phyloP scores from a whole-genome alignment of 1,140 invertebrate genomes.

The Copidosoma floridanum region DNA sequence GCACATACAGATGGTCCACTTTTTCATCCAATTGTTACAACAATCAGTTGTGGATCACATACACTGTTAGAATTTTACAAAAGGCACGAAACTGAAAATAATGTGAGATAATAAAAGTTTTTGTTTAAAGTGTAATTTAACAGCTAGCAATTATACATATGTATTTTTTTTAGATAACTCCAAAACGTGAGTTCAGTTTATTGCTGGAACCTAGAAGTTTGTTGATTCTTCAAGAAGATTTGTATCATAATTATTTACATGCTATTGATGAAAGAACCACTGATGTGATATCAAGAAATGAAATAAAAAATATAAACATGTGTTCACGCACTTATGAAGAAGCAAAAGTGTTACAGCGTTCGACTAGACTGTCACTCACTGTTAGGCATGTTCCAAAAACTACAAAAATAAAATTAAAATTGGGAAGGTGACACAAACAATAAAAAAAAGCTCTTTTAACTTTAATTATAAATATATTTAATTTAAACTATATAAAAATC shows the following conservation, averaged over 20 bases:
- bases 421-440: slow-evolving; percentile 44
- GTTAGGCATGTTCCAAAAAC: slow-evolving; percentile 92
- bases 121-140: slow-evolving; percentile 6
- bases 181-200: slow-evolving; percentile 62
- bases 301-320: slow-evolving; percentile 67
- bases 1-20: slow-evolving; percentile 93
- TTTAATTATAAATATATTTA: slow-evolving; percentile 11
- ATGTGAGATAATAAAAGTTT: slow-evolving; percentile 36
- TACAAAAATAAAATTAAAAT: slow-evolving; percentile 72
- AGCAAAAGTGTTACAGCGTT: slow-evolving; percentile 62
- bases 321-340: slow-evolving; percentile 60
- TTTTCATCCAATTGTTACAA: slow-evolving; percentile 90
- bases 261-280: slow-evolving; percentile 75
- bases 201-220: slow-evolving; percentile 86
- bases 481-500: slow-evolving; percentile 9
- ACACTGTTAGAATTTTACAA: slow-evolving; percentile 84
- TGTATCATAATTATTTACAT: slow-evolving; percentile 87
- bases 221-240: slow-evolving; percentile 77
- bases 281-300: slow-evolving; percentile 68
- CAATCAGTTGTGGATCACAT: slow-evolving; percentile 88
- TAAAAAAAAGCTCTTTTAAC: not conserved
- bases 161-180: slow-evolving; percentile 35
- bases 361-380: slow-evolving; percentile 84
- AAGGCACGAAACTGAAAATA: slow-evolving; percentile 47
- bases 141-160: not conserved